A percentile compares a stretch with the other conserved stretches of the same genome.
These are phyloP conservation scores for Pseudolaguvia tuberculata DNA, from an alignment of 2,113 vertebrate genomes.

Conservation along the genomic window DNA sequence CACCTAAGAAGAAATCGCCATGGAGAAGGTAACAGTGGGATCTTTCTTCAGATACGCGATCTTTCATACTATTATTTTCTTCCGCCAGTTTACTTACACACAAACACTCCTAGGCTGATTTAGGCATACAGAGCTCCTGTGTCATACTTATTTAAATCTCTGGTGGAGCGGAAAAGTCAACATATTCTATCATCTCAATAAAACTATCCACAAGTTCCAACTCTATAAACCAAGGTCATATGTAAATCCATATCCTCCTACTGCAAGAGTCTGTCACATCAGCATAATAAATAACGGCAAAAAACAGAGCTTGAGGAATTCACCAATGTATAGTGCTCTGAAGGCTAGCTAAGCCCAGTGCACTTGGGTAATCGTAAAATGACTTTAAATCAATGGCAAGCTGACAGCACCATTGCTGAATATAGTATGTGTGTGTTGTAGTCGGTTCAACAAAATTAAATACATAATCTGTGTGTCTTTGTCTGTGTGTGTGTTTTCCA, in stretches of 20 bases:
- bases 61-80: conserved; percentile 30
- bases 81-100: conserved; percentile 14
- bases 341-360: conserved; percentile 38
- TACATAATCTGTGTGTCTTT: not conserved
- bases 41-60: conserved; percentile 30
- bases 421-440: not conserved
- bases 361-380: conserved; percentile 35
- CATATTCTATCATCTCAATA: conserved; percentile 63
- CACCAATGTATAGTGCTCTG: conserved; percentile 26
- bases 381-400: conserved; percentile 33
- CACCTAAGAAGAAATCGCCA: conserved; percentile 12
- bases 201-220: conserved; percentile 46
- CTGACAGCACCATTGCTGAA: conserved; percentile 2
- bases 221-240: conserved; percentile 64
- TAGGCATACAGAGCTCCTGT: conserved; percentile 27
- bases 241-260: conserved; percentile 61
- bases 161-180: conserved; percentile 47
- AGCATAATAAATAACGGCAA: conserved; percentile 50
- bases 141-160: conserved; percentile 45
- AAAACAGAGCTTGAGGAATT: conserved; percentile 56
- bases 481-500: not conserved
- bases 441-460: not conserved
- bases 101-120: conserved; percentile 36
- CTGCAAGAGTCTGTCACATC: conserved; percentile 51
- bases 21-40: conserved; percentile 33